Percentiles rank a stretch among this genome's conserved stretches.
phyloP scores from a whole-genome alignment of 2,797 vertebrate species.

The Pangasius mekongensis region DNA sequence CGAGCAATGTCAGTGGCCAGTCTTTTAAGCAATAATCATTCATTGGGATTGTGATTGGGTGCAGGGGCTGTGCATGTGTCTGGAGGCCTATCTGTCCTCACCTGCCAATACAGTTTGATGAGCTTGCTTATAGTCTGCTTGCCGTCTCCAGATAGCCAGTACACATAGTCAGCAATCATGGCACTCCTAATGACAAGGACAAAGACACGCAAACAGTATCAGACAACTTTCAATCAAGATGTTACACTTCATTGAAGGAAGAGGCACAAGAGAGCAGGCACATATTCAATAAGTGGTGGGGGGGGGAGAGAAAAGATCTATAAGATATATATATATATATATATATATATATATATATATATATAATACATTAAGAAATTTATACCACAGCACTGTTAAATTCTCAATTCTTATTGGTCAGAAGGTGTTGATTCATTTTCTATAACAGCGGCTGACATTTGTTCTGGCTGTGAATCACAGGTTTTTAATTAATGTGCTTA shows the following conservation, averaged over 20 bases:
- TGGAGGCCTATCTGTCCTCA: slow-evolving; percentile 75
- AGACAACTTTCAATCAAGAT: slow-evolving; percentile 62
- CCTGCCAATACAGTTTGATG: slow-evolving; percentile 92
- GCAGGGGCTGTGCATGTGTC: slow-evolving; percentile 48
- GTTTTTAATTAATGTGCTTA: neutral
- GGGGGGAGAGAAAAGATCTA: neutral
- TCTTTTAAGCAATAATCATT: slow-evolving; percentile 85
- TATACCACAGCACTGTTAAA: neutral
- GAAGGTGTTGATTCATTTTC: neutral
- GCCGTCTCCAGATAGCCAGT: slow-evolving; percentile 76
- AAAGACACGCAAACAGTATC: slow-evolving; percentile 61
- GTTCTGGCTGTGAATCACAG: neutral
- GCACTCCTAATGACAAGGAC: slow-evolving; percentile 75
- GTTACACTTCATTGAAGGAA: slow-evolving; percentile 46
- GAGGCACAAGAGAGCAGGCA: slow-evolving; percentile 42
- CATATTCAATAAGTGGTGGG: slow-evolving; percentile 47
- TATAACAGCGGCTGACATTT: no score
- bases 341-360: no score
- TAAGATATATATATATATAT: no score
- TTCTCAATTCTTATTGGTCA: neutral
- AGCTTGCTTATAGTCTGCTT: slow-evolving; percentile 77
- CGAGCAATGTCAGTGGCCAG: slow-evolving; percentile 76
- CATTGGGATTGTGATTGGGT: slow-evolving; percentile 76
- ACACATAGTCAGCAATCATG: slow-evolving; percentile 83
- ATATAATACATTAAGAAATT: neutral